phyloP scores from a whole-genome alignment of 2,888 invertebrate genomes.

The Mimumesa dahlbomi region DNA sequence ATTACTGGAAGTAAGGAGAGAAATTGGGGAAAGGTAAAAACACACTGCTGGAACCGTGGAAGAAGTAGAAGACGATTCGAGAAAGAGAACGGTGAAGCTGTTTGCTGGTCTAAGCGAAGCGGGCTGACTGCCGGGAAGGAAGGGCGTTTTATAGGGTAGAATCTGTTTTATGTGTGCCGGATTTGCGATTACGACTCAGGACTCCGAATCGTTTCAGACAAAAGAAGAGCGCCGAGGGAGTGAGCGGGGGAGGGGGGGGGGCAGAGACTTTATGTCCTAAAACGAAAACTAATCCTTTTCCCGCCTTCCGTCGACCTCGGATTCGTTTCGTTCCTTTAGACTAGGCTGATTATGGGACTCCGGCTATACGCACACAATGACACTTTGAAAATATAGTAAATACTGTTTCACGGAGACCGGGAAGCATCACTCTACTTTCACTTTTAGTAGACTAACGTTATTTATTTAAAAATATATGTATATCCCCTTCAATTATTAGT shows the following conservation, averaged over 20 bases:
- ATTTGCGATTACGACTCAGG: conserved; percentile 72
- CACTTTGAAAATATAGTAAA: no score
- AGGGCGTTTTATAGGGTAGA: conserved; percentile 72
- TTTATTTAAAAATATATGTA: no score
- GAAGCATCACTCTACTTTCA: no score
- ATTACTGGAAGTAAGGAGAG: no score
- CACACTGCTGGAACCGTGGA: conserved; percentile 13
- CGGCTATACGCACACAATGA: no score
- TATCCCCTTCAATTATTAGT: no score
- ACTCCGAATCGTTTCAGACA: conserved; percentile 58
- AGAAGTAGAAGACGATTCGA: conserved; percentile 2
- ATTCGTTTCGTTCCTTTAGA: conserved; percentile 2
- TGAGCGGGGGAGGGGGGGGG: neutral
- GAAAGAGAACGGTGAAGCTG: conserved; percentile 29
- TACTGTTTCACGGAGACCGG: no score
- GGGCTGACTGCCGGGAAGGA: conserved; percentile 50
- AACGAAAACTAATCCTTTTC: conserved; percentile 55
- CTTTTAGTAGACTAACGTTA: no score
- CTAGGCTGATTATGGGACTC: neutral
- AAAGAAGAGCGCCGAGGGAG: conserved; percentile 35
- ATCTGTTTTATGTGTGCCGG: conserved; percentile 72
- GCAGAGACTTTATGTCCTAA: conserved; percentile 54
- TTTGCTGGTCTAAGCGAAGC: conserved; percentile 41
- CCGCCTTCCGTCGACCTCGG: neutral
- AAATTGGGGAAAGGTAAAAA: conserved; percentile 5